Base-by-base conservation (phyloP, 2,888 invertebrate genomes). In the Macaria notata region DNA sequence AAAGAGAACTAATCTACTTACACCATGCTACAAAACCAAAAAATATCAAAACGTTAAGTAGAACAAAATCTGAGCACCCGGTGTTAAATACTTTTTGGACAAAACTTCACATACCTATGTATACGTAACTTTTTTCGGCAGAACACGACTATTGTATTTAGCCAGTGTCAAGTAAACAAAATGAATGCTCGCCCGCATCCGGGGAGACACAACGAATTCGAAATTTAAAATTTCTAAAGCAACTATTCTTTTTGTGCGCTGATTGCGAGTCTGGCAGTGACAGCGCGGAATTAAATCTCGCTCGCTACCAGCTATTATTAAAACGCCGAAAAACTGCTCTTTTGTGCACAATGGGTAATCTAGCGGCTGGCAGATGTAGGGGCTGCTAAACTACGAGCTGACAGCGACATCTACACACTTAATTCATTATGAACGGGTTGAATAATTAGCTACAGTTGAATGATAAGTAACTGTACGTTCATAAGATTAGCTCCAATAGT, bases 281-380 rank as follows among this genome's bases (percentile, higher is more conserved):
- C 88, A 84, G 80, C 69, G 67, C 74, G 70, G 79, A 85, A 86
- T 88, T 84, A 86, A 84, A 84, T 80, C 77, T 72, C 73, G 75
- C 79, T 79, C 70, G 70, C 59, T 29, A 60, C 66, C 69, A 68
- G 70, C 71, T 72, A 77, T 84, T 86, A 86, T 86, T 86, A 86
- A 84, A 85, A 81, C 78, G 68, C 78, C 81, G 73, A 84, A 84
- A 84, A 86, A 84, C 78, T 84, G 80, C 81, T 81, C 80, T 83
- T 80, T 83, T 75, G 71, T 65, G 64, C 75, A 82, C 83, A 83
- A 83, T 81, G 76, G 79, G 75, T 75, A 79, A 80, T 79, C 80
- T 76, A 45, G 54, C 49, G 46, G 36, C 45, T 4, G 36, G 36
- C 53, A 46, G 55, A 49, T 47, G 51, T 55, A 42, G 46, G 5